phyloP scores from a whole-genome alignment of 2,888 invertebrate species.

The Cantharis rufa region DNA sequence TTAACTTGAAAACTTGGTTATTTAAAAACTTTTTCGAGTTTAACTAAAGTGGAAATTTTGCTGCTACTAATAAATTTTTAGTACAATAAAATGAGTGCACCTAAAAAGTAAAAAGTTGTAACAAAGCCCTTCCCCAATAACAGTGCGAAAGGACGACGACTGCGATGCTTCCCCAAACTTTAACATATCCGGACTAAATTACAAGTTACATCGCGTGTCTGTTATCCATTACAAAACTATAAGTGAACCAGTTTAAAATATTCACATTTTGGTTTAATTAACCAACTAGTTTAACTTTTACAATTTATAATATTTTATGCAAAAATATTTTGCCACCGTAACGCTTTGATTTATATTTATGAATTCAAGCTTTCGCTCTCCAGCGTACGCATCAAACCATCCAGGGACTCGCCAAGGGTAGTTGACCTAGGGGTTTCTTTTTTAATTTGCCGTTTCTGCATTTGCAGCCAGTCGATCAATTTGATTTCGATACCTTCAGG shows the following conservation, averaged over 20 bases:
- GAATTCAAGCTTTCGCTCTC: background rate
- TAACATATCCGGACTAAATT: conserved; percentile 23
- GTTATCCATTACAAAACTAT: conserved; percentile 26
- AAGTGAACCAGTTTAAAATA: conserved; percentile 31
- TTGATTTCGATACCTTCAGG: too few relatives aligned
- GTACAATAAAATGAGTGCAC: background rate
- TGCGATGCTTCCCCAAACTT: conserved; percentile 11
- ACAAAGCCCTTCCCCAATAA: background rate
- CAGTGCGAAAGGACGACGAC: background rate
- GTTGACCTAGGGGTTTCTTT: too few relatives aligned
- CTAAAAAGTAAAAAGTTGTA: background rate
- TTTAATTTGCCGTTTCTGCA: too few relatives aligned
- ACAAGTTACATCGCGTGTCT: conserved; percentile 29
- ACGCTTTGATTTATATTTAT: conserved; percentile 19
- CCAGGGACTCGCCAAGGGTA: background rate
- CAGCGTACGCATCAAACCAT: background rate
- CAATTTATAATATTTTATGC: conserved; percentile 31
- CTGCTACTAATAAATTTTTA: background rate
- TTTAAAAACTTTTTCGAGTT: background rate
- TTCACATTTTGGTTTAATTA: conserved; percentile 36
- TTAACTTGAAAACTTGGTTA: background rate
- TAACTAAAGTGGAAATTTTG: background rate
- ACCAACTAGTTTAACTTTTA: conserved; percentile 36
- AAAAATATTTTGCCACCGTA: conserved; percentile 7
- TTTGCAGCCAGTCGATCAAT: too few relatives aligned